Conservation (phyloP, 1,140 invertebrate species). For the Seison nebaliae region DNA sequence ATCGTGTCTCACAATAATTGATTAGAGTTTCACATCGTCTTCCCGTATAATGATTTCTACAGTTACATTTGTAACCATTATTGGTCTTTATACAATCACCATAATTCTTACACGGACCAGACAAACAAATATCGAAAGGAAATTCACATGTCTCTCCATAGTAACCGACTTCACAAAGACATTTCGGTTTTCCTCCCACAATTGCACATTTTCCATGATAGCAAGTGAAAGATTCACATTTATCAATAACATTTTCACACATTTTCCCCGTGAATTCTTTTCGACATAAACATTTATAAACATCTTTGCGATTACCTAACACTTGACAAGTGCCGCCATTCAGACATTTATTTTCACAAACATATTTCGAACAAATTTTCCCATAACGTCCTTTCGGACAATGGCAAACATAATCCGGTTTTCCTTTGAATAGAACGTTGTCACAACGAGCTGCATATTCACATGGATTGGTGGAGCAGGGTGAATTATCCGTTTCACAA, state of each 20-base stretch:
- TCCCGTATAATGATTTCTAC: conserved; percentile 7
- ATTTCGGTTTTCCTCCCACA: too few species aligned
- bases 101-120: conserved; percentile 10
- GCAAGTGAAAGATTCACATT: too few species aligned
- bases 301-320: conserved; percentile 31
- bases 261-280: neutral
- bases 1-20: conserved; percentile 6
- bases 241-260: conserved; percentile 1
- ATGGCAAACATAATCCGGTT: conserved; percentile 13
- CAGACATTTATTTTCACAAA: conserved; percentile 7
- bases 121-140: conserved; percentile 2
- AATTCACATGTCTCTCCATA: conserved; percentile 5
- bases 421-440: too few species aligned
- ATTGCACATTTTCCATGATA: too few species aligned
- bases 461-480: conserved; percentile 44
- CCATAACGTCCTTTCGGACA: conserved; percentile 12
- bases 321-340: conserved; percentile 7
- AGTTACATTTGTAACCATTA: conserved; percentile 29
- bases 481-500: conserved; percentile 7
- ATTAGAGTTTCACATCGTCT: conserved; percentile 7
- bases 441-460: too few species aligned
- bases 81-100: conserved; percentile 12
- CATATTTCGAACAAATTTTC: conserved; percentile 9
- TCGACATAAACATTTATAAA: conserved; percentile 11
- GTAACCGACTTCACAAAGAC: conserved; percentile 5